These are phyloP conservation scores for Eilema depressum DNA, from an alignment of 2,888 invertebrate species.

Conservation along the genomic window DNA sequence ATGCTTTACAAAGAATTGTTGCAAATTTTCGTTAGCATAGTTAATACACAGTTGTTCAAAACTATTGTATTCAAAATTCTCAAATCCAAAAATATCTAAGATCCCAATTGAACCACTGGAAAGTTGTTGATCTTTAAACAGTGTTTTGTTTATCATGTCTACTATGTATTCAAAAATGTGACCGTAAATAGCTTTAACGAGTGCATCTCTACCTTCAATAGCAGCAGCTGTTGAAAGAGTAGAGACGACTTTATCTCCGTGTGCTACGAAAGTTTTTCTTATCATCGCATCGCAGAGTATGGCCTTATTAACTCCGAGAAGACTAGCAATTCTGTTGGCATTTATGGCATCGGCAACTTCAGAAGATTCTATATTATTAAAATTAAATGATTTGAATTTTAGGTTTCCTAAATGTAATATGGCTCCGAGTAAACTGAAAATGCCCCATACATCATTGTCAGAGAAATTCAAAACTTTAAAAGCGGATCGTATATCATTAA, in stretches of 20 bases:
- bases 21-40: constrained; percentile 98
- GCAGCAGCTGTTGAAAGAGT: constrained; percentile 92
- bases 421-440: constrained; percentile 94
- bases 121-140: constrained; percentile 89
- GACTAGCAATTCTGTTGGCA: constrained; percentile 90
- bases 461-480: constrained; percentile 96
- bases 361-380: constrained; percentile 95
- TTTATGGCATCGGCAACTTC: constrained; percentile 92
- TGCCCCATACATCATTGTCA: constrained; percentile 94
- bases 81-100: constrained; percentile 98
- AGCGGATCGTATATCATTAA: constrained; percentile 95
- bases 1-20: constrained; percentile 98
- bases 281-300: constrained; percentile 94
- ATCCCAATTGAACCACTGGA: constrained; percentile 94
- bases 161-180: constrained; percentile 96
- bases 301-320: constrained; percentile 90
- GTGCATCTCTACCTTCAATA: constrained; percentile 95
- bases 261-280: constrained; percentile 93
- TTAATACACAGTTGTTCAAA: constrained; percentile 99
- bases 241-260: constrained; percentile 93
- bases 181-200: constrained; percentile 97
- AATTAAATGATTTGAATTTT: constrained; percentile 91
- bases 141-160: constrained; percentile 95
- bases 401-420: constrained; percentile 97
- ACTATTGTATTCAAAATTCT: constrained; percentile 96